Conservation (phyloP, 2,888 invertebrate genomes). For the Adelphocoris suturalis region DNA sequence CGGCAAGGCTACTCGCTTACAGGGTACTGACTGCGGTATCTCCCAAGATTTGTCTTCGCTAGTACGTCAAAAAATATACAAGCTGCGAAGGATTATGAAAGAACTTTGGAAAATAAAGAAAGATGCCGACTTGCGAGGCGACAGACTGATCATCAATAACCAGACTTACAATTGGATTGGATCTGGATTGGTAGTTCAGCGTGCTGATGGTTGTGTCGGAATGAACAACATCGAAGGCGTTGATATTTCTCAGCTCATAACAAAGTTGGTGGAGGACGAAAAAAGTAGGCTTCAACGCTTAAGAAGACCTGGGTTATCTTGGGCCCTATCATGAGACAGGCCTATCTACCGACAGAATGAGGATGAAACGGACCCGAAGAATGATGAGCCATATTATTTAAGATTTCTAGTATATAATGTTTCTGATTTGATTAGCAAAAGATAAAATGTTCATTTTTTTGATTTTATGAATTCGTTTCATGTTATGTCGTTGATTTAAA, state of each 20-base stretch:
- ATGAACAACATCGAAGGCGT: background rate
- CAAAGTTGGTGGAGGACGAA: background rate
- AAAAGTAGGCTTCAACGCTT: too few species aligned
- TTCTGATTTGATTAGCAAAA: background rate
- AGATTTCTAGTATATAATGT: constrained; percentile 15
- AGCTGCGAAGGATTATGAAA: background rate
- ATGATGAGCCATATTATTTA: background rate
- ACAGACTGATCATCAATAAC: background rate
- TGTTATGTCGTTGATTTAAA: background rate
- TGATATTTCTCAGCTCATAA: background rate
- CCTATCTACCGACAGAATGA: background rate
- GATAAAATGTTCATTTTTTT: background rate
- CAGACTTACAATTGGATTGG: background rate
- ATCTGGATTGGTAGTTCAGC: background rate
- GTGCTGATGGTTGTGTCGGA: background rate
- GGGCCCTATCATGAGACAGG: background rate
- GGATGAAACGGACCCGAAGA: background rate
- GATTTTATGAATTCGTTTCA: background rate
- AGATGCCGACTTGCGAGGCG: background rate
- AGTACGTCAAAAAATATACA: background rate
- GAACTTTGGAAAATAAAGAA: background rate
- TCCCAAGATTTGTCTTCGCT: background rate
- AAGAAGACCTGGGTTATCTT: background rate
- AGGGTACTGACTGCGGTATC: constrained; percentile 15
- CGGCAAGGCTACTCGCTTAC: background rate